Evolutionary conservation across 2,797 vertebrate genomes (phyloP).

Genomic region (Simalia tracyae): DNA sequence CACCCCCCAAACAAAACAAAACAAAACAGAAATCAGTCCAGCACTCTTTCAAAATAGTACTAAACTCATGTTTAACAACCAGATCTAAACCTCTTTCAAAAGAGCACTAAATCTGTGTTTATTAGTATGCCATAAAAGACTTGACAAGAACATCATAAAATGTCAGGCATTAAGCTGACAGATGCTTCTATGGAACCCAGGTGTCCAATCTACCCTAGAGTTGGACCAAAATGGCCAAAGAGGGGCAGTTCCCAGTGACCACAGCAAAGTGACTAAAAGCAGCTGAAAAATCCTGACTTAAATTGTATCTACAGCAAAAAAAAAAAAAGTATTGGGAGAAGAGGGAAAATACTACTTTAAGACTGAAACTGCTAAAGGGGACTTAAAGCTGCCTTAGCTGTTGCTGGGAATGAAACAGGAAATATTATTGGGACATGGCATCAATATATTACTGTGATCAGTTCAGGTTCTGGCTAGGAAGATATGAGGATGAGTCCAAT

Average conservation of each 20-base stretch:
- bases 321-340: neutral
- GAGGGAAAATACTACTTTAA: neutral
- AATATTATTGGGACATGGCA: neutral
- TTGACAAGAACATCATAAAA: neutral
- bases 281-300: neutral
- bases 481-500: neutral
- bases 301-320: too few relatives aligned
- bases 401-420: neutral
- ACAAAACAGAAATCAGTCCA: neutral
- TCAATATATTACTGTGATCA: neutral
- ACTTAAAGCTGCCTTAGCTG: neutral
- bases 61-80: neutral
- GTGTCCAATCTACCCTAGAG: neutral
- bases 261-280: neutral
- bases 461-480: neutral
- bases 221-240: neutral
- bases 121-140: neutral
- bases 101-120: neutral
- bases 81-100: neutral
- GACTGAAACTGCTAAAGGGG: neutral
- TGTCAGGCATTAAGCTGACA: neutral
- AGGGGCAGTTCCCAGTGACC: neutral
- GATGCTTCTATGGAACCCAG: neutral
- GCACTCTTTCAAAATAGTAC: neutral
- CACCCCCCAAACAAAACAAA: neutral